phyloP scores from a whole-genome alignment of 2,797 vertebrate species.

The Micromesistius poutassou region DNA sequence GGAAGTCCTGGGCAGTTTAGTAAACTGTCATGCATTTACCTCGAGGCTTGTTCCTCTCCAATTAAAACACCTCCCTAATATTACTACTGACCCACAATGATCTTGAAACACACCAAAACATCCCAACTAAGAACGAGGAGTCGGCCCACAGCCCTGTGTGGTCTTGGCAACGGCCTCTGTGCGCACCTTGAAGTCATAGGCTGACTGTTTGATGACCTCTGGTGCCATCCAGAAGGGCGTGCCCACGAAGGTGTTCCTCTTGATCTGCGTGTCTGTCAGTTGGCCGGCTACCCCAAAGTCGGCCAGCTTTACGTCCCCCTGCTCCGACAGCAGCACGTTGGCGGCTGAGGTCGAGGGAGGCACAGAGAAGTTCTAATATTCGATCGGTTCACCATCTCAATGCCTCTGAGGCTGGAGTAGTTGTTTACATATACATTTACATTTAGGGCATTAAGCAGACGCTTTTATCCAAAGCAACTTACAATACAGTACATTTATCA shows the following conservation, averaged over 20 bases:
- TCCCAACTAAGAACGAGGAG: not conserved
- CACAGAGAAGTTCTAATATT: constrained; percentile 9
- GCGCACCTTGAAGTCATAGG: constrained; percentile 97
- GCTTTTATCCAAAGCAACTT: no score
- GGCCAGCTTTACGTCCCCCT: constrained; percentile 96
- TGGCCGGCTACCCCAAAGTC: constrained; percentile 98
- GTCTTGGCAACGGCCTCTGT: not conserved
- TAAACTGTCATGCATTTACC: not conserved
- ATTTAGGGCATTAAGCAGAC: no score
- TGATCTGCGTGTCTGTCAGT: constrained; percentile 97
- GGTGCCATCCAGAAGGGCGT: constrained; percentile 99
- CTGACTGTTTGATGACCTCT: constrained; percentile 98
- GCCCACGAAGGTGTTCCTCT: constrained; percentile 97
- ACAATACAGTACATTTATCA: no score
- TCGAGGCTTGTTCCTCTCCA: no score
- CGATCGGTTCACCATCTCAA: not conserved
- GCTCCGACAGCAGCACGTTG: constrained; percentile 95
- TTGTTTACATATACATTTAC: not conserved
- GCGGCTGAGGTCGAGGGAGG: constrained; percentile 72
- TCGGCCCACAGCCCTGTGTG: not conserved
- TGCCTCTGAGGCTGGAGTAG: not conserved
- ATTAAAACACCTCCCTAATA: not conserved
- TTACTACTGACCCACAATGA: not conserved
- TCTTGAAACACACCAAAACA: not conserved
- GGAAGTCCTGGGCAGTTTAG: not conserved